Conservation (phyloP, 1,140 invertebrate genomes). For the Pseudomyrmex sp. region DNA sequence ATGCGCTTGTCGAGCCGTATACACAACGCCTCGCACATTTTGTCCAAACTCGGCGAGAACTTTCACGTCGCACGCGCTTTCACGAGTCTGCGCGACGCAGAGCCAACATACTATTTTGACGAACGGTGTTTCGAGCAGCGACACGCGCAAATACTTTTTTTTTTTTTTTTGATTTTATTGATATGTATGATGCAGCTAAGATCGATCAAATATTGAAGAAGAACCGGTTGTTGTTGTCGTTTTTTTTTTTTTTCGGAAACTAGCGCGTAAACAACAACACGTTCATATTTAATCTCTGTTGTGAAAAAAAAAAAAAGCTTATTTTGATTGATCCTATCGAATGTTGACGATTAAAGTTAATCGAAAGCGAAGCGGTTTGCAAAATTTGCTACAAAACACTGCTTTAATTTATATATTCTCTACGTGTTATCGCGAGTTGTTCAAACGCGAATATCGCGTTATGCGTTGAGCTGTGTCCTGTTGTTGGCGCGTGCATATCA, state of each 20-base stretch:
- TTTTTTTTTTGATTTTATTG: neutral
- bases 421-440: constrained; percentile 4
- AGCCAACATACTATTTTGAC: constrained; percentile 14
- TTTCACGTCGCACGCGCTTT: constrained; percentile 66
- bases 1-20: neutral
- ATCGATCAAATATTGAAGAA: neutral
- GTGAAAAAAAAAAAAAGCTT: neutral
- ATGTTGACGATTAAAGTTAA: neutral
- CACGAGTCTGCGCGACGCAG: constrained; percentile 26
- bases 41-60: constrained; percentile 72
- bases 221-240: too few relatives aligned
- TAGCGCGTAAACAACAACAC: neutral
- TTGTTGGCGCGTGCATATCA: constrained; percentile 42
- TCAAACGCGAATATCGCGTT: constrained; percentile 52
- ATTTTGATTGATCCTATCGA: constrained; percentile 21
- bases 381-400: constrained; percentile 29
- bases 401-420: constrained; percentile 39
- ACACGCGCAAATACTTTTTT: neutral
- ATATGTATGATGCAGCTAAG: too few relatives aligned
- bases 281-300: neutral
- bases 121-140: constrained; percentile 28
- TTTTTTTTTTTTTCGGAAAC: too few relatives aligned
- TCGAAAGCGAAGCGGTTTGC: neutral
- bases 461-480: constrained; percentile 28
- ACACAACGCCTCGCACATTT: constrained; percentile 37